These are phyloP conservation scores for Arvicanthis niloticus DNA, from an alignment of 2,113 vertebrate species.

Conservation along the genomic window DNA sequence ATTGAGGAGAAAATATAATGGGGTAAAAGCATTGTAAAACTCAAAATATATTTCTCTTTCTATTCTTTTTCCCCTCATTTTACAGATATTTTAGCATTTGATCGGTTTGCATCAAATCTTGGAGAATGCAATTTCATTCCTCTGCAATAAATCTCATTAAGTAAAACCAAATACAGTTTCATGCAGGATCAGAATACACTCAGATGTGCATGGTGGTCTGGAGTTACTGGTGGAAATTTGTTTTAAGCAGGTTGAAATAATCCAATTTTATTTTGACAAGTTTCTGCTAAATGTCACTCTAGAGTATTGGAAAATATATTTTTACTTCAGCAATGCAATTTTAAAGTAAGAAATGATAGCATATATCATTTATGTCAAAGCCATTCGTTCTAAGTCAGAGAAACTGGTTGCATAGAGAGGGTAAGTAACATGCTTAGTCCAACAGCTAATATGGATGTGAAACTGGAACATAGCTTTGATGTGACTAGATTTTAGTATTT, in stretches of 20 bases:
- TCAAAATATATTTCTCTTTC: background rate
- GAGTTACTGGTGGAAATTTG: constrained; percentile 63
- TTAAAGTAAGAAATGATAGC: constrained; percentile 54
- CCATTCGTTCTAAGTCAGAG: constrained; percentile 43
- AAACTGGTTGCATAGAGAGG: background rate
- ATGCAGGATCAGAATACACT: constrained; percentile 46
- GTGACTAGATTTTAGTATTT: constrained; percentile 51
- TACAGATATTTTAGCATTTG: constrained; percentile 54
- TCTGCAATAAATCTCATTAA: constrained; percentile 64
- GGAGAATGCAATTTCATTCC: constrained; percentile 40
- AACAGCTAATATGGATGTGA: constrained; percentile 28
- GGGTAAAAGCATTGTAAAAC: background rate
- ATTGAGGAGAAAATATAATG: background rate
- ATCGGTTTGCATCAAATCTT: constrained; percentile 50
- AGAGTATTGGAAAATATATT: constrained; percentile 51
- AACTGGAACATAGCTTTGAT: constrained; percentile 52
- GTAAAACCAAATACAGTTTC: constrained; percentile 56
- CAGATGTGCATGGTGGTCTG: constrained; percentile 47
- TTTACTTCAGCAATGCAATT: constrained; percentile 45
- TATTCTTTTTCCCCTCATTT: background rate
- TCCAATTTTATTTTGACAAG: constrained; percentile 71
- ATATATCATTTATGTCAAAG: constrained; percentile 67
- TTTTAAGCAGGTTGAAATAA: constrained; percentile 67
- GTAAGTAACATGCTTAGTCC: constrained; percentile 39
- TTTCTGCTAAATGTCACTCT: constrained; percentile 72